A percentile compares a stretch with the other conserved stretches of the same genome.
Conservation (phyloP, 1,140 invertebrate species). For the Spodoptera frugiperda region DNA sequence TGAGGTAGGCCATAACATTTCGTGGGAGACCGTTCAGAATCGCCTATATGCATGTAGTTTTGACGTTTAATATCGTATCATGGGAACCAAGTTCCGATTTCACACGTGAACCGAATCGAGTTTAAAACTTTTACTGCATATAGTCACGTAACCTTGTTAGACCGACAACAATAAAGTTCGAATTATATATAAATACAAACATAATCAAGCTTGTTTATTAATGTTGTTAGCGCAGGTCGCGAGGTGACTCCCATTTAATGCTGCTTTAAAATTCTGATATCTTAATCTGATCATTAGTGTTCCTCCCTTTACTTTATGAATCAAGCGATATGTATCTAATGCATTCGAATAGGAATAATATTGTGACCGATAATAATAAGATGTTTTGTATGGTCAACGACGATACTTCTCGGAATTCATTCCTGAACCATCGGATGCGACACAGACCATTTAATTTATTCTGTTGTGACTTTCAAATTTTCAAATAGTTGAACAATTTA, state of each 20-base stretch:
- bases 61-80: constrained; percentile 71
- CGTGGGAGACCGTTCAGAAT: constrained; percentile 71
- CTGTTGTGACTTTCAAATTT: constrained; percentile 25
- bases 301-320: constrained; percentile 12
- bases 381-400: constrained; percentile 13
- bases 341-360: constrained; percentile 21
- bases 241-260: constrained; percentile 26
- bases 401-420: constrained; percentile 24
- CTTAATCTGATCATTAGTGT: constrained; percentile 43
- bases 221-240: constrained; percentile 26
- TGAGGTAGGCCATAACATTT: constrained; percentile 71
- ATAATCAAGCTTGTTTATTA: constrained; percentile 42
- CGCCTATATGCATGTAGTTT: constrained; percentile 64
- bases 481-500: not conserved
- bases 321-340: constrained; percentile 16
- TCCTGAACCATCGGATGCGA: constrained; percentile 8
- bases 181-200: constrained; percentile 41
- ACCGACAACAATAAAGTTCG: constrained; percentile 40
- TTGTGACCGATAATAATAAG: constrained; percentile 24
- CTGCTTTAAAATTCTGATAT: constrained; percentile 30
- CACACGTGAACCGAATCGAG: constrained; percentile 55
- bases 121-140: constrained; percentile 53
- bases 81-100: constrained; percentile 66
- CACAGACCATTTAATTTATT: constrained; percentile 11
- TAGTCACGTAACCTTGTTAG: constrained; percentile 58